Conservation (phyloP, 2,888 invertebrate genomes). For the Thymelicus sylvestris region DNA sequence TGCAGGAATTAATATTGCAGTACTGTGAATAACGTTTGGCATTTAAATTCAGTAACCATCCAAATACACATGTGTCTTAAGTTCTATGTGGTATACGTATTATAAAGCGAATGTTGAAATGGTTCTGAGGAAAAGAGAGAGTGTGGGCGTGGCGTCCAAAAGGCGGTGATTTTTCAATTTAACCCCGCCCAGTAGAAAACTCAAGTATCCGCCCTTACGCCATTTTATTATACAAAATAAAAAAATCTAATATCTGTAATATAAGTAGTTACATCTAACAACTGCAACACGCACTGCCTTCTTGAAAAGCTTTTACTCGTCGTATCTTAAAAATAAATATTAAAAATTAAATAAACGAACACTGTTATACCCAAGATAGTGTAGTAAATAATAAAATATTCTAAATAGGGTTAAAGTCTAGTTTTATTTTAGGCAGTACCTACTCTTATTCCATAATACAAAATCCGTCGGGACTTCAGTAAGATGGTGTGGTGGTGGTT, state of each 20-base stretch:
- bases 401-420: no score
- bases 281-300: no score
- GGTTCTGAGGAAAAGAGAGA: slow-evolving; percentile 55
- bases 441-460: no score
- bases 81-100: slow-evolving; percentile 45
- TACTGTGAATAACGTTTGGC: no score
- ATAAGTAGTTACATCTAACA: not conserved
- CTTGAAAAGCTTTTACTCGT: no score
- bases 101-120: slow-evolving; percentile 63
- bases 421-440: no score
- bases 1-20: no score
- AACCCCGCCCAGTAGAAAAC: slow-evolving; percentile 78
- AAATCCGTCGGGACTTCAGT: no score
- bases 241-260: slow-evolving; percentile 1
- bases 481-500: no score
- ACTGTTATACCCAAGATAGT: no score
- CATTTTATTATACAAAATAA: slow-evolving; percentile 51
- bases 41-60: not conserved
- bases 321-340: not conserved
- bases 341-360: not conserved
- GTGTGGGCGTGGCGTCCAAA: slow-evolving; percentile 70
- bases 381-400: no score
- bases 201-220: slow-evolving; percentile 67
- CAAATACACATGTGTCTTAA: not conserved
- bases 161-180: slow-evolving; percentile 78